phyloP scores from a whole-genome alignment of 1,140 invertebrate genomes.

The Thaumatotibia leucotreta region DNA sequence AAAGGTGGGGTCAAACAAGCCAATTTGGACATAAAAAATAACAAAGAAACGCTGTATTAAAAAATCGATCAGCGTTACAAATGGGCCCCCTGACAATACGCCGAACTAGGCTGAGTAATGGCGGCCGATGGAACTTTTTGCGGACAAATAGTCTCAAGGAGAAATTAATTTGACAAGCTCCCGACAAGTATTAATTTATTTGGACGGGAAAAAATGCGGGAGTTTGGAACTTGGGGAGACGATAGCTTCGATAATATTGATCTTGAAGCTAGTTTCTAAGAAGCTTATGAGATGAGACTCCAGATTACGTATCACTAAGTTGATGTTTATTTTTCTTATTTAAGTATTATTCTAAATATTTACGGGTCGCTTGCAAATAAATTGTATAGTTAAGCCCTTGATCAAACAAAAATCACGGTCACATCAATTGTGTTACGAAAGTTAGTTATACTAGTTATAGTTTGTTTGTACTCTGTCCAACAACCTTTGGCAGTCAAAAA shows the following conservation, averaged over 20 bases:
- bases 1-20: background rate
- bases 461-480: too few species aligned
- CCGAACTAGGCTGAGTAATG: conserved; percentile 10
- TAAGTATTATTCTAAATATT: too few species aligned
- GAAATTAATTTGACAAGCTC: conserved; percentile 74
- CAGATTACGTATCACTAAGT: background rate
- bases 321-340: too few species aligned
- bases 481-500: too few species aligned
- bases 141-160: conserved; percentile 66
- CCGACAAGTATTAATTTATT: conserved; percentile 66
- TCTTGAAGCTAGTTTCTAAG: background rate
- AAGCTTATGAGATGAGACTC: background rate
- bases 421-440: too few species aligned
- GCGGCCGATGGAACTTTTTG: conserved; percentile 47
- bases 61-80: conserved; percentile 4
- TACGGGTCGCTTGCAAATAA: too few species aligned
- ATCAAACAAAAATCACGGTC: too few species aligned
- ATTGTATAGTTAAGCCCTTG: too few species aligned
- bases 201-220: conserved; percentile 66
- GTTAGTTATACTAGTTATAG: too few species aligned
- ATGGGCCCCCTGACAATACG: conserved; percentile 5
- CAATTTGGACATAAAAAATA: background rate
- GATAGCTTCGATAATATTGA: background rate
- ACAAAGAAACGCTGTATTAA: background rate
- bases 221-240: background rate